Evolutionary conservation across 2,797 vertebrate species (phyloP).

Genomic region (Siniperca obscura): DNA sequence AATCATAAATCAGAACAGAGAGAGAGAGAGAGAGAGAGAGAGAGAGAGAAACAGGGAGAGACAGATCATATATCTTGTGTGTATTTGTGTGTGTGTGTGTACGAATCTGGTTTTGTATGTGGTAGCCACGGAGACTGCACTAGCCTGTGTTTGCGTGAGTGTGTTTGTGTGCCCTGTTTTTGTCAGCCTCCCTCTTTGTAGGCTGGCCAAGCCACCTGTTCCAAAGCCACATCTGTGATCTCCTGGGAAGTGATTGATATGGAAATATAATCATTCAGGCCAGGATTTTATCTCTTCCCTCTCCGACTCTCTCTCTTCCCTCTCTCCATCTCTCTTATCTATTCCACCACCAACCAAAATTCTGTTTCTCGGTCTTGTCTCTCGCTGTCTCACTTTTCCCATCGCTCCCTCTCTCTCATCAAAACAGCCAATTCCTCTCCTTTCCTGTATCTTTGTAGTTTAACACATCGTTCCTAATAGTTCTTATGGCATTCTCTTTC

Average conservation of each 20-base stretch:
- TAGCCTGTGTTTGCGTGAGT: conserved; percentile 56
- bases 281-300: conserved; percentile 81
- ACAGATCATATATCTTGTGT: conserved; percentile 43
- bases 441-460: conserved; percentile 59
- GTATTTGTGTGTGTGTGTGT: conserved; percentile 31
- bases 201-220: conserved; percentile 89
- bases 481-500: conserved; percentile 62
- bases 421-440: conserved; percentile 43
- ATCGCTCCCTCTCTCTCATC: conserved; percentile 33
- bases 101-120: conserved; percentile 51
- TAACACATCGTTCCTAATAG: conserved; percentile 64
- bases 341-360: conserved; percentile 67
- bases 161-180: conserved; percentile 77
- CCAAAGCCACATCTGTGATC: conserved; percentile 88
- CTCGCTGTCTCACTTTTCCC: conserved; percentile 48
- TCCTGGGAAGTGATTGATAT: conserved; percentile 89
- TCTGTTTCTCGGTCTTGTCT: conserved; percentile 68
- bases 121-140: conserved; percentile 47
- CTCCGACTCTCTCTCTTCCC: conserved; percentile 54
- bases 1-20: conserved; percentile 62
- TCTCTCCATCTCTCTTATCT: conserved; percentile 70
- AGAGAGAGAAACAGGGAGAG: conserved; percentile 18
- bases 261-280: conserved; percentile 89
- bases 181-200: conserved; percentile 83
- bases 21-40: not conserved